Percentiles rank a stretch among this genome's conserved stretches.
Conservation (phyloP, 2,888 invertebrate species). For the Drosophila robusta region DNA sequence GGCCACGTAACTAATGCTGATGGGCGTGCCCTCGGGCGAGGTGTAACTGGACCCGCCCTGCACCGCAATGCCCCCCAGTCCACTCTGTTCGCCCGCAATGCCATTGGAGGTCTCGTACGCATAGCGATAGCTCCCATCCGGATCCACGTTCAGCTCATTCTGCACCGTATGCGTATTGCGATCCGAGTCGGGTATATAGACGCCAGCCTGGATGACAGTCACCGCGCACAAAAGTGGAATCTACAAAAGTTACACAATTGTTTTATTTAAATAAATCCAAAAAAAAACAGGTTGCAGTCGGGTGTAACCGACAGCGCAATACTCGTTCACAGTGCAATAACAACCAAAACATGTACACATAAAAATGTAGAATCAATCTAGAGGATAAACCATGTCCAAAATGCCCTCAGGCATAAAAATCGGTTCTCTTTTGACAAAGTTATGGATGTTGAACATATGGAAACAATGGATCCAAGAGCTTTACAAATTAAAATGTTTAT, state of each 20-base stretch:
- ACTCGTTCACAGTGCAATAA: too few relatives aligned
- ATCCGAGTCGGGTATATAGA: constrained; percentile 67
- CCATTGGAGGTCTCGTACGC: constrained; percentile 80
- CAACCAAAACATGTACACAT: too few relatives aligned
- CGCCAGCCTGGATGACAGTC: constrained; percentile 28
- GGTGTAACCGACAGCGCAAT: too few relatives aligned
- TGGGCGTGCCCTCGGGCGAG: constrained; percentile 76
- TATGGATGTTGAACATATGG: too few relatives aligned
- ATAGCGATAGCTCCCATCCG: constrained; percentile 76
- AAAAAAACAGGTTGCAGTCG: too few relatives aligned
- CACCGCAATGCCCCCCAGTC: constrained; percentile 67
- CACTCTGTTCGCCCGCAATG: constrained; percentile 69
- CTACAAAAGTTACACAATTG: constrained; percentile 26
- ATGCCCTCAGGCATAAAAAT: too few relatives aligned
- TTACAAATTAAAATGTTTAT: too few relatives aligned
- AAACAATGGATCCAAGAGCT: too few relatives aligned
- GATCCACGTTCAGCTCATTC: constrained; percentile 63
- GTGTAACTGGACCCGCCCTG: constrained; percentile 76
- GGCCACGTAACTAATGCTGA: constrained; percentile 74
- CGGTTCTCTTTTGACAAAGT: too few relatives aligned
- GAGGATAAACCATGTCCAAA: too few relatives aligned
- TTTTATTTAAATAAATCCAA: constrained; percentile 1
- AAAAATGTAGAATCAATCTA: too few relatives aligned
- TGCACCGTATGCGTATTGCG: constrained; percentile 69
- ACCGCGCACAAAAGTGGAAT: constrained; percentile 37